A percentile compares a stretch with the other conserved stretches of the same genome.
Evolutionary conservation across 2,888 invertebrate genomes (phyloP).

Genomic region (Synergus itoensis): DNA sequence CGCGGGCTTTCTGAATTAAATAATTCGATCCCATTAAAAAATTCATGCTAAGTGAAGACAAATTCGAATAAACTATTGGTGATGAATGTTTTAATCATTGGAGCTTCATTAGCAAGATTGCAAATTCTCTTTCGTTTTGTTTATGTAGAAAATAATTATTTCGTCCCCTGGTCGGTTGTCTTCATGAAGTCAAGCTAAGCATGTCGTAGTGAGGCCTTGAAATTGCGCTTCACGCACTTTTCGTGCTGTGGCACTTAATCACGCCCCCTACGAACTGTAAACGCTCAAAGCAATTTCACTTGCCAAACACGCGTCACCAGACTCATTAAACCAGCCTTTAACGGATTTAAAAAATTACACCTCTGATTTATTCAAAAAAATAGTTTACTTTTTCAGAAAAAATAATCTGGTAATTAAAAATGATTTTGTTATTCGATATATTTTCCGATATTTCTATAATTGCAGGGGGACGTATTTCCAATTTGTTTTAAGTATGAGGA

Average conservation of each 20-base stretch:
- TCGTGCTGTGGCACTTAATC: constrained; percentile 62
- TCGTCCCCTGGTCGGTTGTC: neutral
- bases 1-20: constrained; percentile 42
- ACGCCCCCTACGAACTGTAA: constrained; percentile 58
- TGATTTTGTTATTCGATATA: no score
- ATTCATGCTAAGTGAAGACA: neutral
- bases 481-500: neutral
- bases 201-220: neutral
- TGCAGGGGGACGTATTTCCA: no score
- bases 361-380: neutral
- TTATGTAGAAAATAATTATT: neutral
- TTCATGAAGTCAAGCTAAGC: neutral
- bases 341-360: neutral
- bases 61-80: neutral
- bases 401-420: no score
- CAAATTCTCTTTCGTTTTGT: neutral
- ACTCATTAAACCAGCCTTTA: neutral
- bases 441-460: no score
- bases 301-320: constrained; percentile 35
- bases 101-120: neutral
- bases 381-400: no score
- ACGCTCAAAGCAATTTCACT: neutral
- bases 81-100: no score
- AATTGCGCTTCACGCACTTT: constrained; percentile 57
- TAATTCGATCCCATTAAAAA: neutral